phyloP scores from a whole-genome alignment of 2,888 invertebrate genomes.

The Drosophila mayaguana region DNA sequence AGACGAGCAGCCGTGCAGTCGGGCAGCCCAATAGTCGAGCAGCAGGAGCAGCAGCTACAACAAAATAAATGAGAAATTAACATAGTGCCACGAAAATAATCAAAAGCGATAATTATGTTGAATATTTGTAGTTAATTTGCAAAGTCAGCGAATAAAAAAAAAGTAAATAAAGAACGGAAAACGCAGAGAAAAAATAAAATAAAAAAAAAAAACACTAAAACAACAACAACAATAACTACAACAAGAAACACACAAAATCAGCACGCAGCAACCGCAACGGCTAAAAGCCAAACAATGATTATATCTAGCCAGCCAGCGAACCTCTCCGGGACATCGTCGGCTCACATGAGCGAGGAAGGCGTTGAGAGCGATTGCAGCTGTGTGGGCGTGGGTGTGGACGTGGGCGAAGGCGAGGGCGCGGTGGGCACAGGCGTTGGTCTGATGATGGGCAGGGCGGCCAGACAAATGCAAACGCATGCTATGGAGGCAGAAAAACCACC shows the following conservation, averaged over 20 bases:
- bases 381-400: constrained; percentile 25
- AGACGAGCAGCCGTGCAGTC: constrained; percentile 1
- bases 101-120: constrained; percentile 64
- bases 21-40: neutral
- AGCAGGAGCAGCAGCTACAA: constrained; percentile 13
- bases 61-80: constrained; percentile 69
- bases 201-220: neutral
- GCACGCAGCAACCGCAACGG: constrained; percentile 2
- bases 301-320: constrained; percentile 68
- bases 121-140: constrained; percentile 70
- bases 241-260: constrained; percentile 5
- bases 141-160: constrained; percentile 33
- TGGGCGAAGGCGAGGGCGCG: neutral
- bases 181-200: constrained; percentile 14
- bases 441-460: constrained; percentile 41
- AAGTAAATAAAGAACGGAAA: constrained; percentile 15
- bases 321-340: constrained; percentile 55
- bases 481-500: constrained; percentile 25
- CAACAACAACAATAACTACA: neutral
- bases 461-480: constrained; percentile 46
- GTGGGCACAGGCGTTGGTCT: constrained; percentile 8
- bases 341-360: constrained; percentile 60
- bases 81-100: constrained; percentile 68
- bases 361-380: constrained; percentile 59
- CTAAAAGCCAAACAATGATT: constrained; percentile 60